Evolutionary conservation across 2,888 invertebrate species (phyloP), one percentile per base, ranked within the genome.

Genomic region (Melipona beecheii): DNA sequence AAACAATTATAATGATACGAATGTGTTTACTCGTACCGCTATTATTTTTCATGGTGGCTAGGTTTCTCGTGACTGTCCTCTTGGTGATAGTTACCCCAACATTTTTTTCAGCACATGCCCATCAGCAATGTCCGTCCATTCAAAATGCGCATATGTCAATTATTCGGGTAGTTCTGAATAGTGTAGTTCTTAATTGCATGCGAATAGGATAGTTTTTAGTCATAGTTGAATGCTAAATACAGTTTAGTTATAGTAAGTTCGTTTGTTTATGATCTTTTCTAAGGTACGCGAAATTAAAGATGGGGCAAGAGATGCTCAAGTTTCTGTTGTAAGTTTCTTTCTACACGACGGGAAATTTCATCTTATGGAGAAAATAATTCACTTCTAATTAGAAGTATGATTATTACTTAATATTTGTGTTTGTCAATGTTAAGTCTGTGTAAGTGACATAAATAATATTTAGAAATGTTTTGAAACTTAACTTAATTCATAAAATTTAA

Each of bases 91-190:
- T 24, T 66, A 60, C 21, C 24, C 9, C 6, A 4, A n/a, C 21
- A 27, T 56, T 64, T 56, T 68, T 31, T 31, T 17, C 11, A 54
- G 78, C 82, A 69, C 78, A 81, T 82, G 86, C 74, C 65, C 65
- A 4, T 43, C 31, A 31, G 31, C 24, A 24, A 15, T 9, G 24
- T 1, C 24, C 36, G n/a, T 31, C 36, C 31, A 27, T 56, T 68
- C 24, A 9, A 31, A 54, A 36, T 66, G 11, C 27, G 36, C 11
- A 52, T 19, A 52, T 4, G 24, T 77, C n/a, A 64, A 72, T 77
- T 72, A 77, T 71, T 62, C 52, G 27, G 27, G 27, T 27, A 27
- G 27, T 27, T 27, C 27, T 24, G 9, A 24, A 27, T 31, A 24
- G 9, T 0, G 0, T 5, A 15, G 56, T 36, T 43, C 6, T 24